These are phyloP conservation scores for Nemotelus pantherinus DNA, from an alignment of 2,888 invertebrate species.

Conservation along the genomic window DNA sequence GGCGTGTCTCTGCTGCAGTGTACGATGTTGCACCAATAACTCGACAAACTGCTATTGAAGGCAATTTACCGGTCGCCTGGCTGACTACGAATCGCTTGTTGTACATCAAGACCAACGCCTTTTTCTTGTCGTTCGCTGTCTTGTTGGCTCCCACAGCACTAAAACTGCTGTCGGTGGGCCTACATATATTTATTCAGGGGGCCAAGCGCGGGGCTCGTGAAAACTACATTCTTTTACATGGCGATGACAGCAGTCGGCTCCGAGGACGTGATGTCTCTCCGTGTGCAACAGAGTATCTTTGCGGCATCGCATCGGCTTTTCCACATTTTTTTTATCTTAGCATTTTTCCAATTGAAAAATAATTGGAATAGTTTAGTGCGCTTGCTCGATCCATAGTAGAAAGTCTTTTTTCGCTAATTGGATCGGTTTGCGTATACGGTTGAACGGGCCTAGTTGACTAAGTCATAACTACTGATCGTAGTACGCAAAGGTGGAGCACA, in stretches of 20 bases:
- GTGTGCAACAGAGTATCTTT: too few species aligned
- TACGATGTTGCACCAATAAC: too few species aligned
- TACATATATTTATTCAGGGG: too few species aligned
- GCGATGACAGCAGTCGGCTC: too few species aligned
- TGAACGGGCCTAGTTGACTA: background rate
- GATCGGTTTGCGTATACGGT: constrained; percentile 23
- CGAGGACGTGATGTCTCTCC: too few species aligned
- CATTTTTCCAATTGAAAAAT: constrained; percentile 37
- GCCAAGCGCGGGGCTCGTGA: too few species aligned
- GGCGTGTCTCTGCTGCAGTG: background rate
- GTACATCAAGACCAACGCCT: constrained; percentile 27
- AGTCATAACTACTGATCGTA: too few species aligned
- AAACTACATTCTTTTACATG: too few species aligned
- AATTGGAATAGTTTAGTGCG: constrained; percentile 33
- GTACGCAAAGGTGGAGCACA: background rate
- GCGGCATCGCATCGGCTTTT: background rate
- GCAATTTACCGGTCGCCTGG: constrained; percentile 17
- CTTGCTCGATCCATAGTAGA: constrained; percentile 30
- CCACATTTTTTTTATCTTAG: background rate
- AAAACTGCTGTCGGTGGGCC: too few species aligned
- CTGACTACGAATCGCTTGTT: background rate
- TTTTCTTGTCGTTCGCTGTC: background rate
- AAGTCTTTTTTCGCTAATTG: constrained; percentile 35
- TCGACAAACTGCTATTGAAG: background rate
- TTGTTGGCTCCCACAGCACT: background rate